Evolutionary conservation across 2,113 vertebrate genomes (phyloP), one percentile per base, ranked within the genome.

Genomic region (Vicugna pacos): DNA sequence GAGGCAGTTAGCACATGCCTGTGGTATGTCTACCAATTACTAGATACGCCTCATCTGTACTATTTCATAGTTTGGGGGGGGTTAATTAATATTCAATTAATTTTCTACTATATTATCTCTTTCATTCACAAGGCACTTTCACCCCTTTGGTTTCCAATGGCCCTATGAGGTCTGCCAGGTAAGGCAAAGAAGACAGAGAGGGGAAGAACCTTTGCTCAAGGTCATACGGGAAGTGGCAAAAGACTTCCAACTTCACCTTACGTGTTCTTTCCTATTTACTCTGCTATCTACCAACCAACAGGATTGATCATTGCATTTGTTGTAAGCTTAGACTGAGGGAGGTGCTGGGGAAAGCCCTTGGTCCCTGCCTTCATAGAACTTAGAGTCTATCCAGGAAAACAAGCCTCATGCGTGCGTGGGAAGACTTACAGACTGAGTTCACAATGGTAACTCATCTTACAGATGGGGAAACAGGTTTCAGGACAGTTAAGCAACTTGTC

Each of bases 401-500:
- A 58, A 60, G 85, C 70, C 38, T 69, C 73, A 30, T 19, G 24
- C 42, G 30, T 6, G 19, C 32, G 10, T 35, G 6, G 48, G 35
- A 82, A 64, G 76, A 84, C n/a, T 60, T 19, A 30, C 2, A 64
- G n/a, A 72, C 16, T 38, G 64, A 73, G 62, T 52, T 56, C 50
- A 54, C 4, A 15, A 64, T 35, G 58, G 81, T 64, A 20, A 32
- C 60, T 65, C 77, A 76, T 56, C 46, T 73, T 28, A 82, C 13
- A 95, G 64, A 52, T 15, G 24, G 38, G 30, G 80, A 93, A 89
- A 58, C 38, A 95, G 58, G 30, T 69, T 92, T 88, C 80, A 86
- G 70, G 50, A 94, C 12, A 48, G 54, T 38, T 73, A 88, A 64
- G 46, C 10, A 28, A 85, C 17, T 76, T 95, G 82, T 32, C 38